phyloP scores from a whole-genome alignment of 2,113 vertebrate species.

The Lepus timidus region DNA sequence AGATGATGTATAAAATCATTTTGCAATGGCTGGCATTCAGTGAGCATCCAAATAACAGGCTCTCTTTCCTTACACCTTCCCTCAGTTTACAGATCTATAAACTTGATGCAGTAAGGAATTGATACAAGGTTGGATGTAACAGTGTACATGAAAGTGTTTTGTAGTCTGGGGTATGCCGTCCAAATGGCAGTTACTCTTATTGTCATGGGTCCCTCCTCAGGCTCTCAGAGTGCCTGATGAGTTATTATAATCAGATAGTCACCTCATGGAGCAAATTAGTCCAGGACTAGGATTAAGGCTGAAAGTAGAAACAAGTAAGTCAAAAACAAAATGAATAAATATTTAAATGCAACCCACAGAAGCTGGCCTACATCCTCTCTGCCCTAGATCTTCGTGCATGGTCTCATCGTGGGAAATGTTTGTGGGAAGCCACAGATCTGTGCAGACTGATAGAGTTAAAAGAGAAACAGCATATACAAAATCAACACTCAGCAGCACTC shows the following conservation, averaged over 20 bases:
- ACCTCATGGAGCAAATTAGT: constrained; percentile 2
- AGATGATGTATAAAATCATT: neutral
- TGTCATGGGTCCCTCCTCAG: neutral
- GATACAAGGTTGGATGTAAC: neutral
- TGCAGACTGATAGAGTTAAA: neutral
- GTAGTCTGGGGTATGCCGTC: neutral
- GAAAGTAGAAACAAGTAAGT: constrained; percentile 4
- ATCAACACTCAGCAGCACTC: neutral
- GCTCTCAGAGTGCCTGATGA: neutral
- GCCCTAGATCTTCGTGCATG: neutral
- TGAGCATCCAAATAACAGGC: neutral
- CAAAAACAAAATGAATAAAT: neutral
- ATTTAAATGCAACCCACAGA: constrained; percentile 25
- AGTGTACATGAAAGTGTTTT: neutral
- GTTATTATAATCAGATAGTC: constrained; percentile 26
- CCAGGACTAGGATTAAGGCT: neutral
- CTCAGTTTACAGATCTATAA: constrained; percentile 22
- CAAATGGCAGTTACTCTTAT: neutral
- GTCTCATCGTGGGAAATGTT: neutral
- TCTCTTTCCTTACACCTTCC: neutral
- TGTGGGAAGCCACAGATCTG: constrained; percentile 25
- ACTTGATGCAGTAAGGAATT: neutral
- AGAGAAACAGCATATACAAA: neutral
- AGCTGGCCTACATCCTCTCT: neutral
- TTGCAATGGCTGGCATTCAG: neutral